Conservation (phyloP, 2,888 invertebrate species). For the Anthophora plumipes region DNA sequence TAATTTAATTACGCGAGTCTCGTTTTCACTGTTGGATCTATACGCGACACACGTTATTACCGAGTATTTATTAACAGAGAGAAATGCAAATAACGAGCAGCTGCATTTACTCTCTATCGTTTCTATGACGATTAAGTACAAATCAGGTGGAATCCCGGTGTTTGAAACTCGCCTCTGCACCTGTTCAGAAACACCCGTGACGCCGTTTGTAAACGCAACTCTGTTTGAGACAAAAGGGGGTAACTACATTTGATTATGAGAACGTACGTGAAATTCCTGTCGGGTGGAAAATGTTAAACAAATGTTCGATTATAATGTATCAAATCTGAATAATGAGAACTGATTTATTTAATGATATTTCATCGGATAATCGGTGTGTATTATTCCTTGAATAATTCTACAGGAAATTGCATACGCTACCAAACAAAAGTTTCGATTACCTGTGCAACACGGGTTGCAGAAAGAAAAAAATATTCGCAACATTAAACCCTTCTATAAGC, state of each 20-base stretch:
- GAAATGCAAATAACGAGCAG: neutral
- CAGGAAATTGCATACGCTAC: too few relatives aligned
- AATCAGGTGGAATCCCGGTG: neutral
- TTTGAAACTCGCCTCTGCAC: neutral
- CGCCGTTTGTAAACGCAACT: neutral
- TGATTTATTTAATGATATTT: too few relatives aligned
- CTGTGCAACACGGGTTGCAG: too few relatives aligned
- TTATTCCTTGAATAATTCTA: too few relatives aligned
- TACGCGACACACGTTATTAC: too few relatives aligned
- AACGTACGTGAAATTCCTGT: neutral
- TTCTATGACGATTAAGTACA: constrained; percentile 9
- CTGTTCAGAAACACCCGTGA: neutral
- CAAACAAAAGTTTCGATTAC: too few relatives aligned
- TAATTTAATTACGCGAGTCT: constrained; percentile 13
- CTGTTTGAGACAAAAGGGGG: neutral
- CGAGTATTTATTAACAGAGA: neutral
- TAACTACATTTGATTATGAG: neutral
- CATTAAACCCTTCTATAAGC: too few relatives aligned
- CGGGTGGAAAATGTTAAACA: neutral
- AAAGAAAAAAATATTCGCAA: too few relatives aligned
- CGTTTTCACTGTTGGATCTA: neutral
- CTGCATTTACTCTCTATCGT: neutral
- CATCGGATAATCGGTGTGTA: too few relatives aligned
- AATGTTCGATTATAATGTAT: too few relatives aligned
- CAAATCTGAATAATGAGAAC: too few relatives aligned